Evolutionary conservation across 2,113 vertebrate species (phyloP).

Genomic region (Aptenodytes forsteri): DNA sequence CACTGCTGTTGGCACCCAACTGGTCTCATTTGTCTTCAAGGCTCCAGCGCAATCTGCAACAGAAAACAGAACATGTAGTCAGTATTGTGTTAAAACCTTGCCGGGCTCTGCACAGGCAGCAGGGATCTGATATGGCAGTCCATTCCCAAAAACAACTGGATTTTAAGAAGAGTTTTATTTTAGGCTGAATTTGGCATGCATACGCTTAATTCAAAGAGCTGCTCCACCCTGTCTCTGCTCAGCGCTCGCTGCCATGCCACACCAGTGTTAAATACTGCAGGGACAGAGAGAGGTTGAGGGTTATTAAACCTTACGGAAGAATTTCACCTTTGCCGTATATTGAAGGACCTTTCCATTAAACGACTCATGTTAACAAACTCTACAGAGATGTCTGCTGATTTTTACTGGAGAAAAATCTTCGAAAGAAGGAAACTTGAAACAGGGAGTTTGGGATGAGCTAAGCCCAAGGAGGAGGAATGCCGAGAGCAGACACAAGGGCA

Average conservation of each 20-base stretch:
- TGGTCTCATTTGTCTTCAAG: not conserved
- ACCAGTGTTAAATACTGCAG: fast-evolving
- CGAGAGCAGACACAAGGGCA: not conserved
- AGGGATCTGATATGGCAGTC: not conserved
- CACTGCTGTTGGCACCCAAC: not conserved
- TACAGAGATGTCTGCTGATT: not conserved
- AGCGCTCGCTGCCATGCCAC: fast-evolving
- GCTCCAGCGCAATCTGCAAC: not conserved
- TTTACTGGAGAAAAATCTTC: not conserved
- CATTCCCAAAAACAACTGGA: not conserved
- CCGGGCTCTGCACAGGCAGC: not conserved
- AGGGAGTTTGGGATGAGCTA: not conserved
- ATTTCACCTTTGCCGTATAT: not conserved
- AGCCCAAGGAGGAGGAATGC: not conserved
- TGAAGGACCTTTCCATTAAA: not conserved
- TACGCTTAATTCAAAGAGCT: not conserved
- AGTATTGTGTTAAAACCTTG: fast-evolving
- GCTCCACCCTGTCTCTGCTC: not conserved
- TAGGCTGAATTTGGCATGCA: not conserved
- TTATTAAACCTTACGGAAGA: not conserved
- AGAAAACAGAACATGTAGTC: not conserved
- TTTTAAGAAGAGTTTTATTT: not conserved
- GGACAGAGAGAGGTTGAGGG: not conserved
- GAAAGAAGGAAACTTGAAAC: not conserved
- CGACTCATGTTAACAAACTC: not conserved